Base-by-base conservation (phyloP, 2,888 invertebrate genomes). In the Alcis repandata region DNA sequence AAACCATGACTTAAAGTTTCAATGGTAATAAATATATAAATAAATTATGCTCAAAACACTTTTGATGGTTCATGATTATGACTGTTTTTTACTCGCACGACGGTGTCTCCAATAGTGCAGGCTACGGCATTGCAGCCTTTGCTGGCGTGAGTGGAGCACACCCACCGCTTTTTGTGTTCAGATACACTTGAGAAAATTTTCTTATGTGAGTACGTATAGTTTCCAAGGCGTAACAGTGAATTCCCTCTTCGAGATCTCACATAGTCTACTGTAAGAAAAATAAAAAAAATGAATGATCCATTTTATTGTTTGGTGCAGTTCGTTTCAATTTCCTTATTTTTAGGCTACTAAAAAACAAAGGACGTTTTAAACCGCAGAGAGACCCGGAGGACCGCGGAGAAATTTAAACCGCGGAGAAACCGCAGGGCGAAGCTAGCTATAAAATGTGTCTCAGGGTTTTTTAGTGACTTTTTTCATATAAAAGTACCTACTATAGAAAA, bases 221-320 rank as follows among this genome's bases (percentile, higher is more conserved):
- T 49, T 33, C 48, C 48, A n/a, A 49, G 17, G 17, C 32, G 48
- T 9, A 49, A 49, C 32, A 49, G 32, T 32, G 11, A 15, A 49
- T 49, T 41, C n/a, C 27, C 13, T 40, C 32, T 46, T 46, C 46
- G 48, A 32, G 48, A 49, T 40, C 45, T 60, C 22, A 54, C n/a
- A 1, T 48, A 46, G 10, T 60, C 53, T 27, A 53, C 48, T 22
- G 46, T n/a, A 22, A 46, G n/a, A n/a, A 20, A 46, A 8, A 46
- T 1, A 46, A 46, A 8, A n/a, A 46, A 7, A 46, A 22, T 8
- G 1, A 22, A n/a, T n/a, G 1, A 22, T 22, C 11, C 1, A 11
- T 11, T 11, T 36, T 11, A 7, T 36, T 1, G 8, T 36, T 11
- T 36, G n/a, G 15, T 15, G n/a, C n/a, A n/a, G n/a, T n/a, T n/a